A percentile compares a stretch with the other conserved stretches of the same genome.
Conservation (phyloP, 2,888 invertebrate genomes). For the Masnerella sp. region DNA sequence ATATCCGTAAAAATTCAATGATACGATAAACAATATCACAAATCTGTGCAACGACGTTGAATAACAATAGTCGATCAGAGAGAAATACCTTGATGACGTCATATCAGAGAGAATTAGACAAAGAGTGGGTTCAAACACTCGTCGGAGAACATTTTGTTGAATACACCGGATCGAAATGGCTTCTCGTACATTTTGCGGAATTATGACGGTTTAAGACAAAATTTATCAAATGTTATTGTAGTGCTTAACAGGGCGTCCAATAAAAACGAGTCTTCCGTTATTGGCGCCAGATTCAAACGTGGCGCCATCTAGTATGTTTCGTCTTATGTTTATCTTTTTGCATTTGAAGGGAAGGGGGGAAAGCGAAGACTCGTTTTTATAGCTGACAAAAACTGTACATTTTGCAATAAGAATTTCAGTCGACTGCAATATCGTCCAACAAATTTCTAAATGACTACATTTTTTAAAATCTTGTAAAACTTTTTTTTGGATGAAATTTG, state of each 20-base stretch:
- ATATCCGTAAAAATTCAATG: conserved; percentile 56
- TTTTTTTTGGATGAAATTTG: no score
- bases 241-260: conserved; percentile 51
- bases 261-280: conserved; percentile 55
- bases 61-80: conserved; percentile 60
- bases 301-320: conserved; percentile 55
- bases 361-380: conserved; percentile 54
- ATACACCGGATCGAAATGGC: conserved; percentile 45
- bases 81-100: conserved; percentile 58
- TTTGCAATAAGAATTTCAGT: conserved; percentile 55
- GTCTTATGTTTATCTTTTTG: conserved; percentile 43
- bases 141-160: conserved; percentile 39
- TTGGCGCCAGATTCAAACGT: conserved; percentile 15
- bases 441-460: conserved; percentile 53
- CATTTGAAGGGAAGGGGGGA: conserved; percentile 2
- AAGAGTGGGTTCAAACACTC: conserved; percentile 46
- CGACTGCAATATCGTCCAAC: no score
- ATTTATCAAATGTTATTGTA: conserved; percentile 53
- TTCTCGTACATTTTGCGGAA: conserved; percentile 45
- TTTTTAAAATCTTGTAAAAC: conserved; percentile 56
- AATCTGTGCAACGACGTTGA: conserved; percentile 61
- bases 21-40: conserved; percentile 62
- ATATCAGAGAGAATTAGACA: conserved; percentile 59
- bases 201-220: conserved; percentile 54
- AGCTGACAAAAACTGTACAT: conserved; percentile 48